These are phyloP conservation scores for Molossus molossus DNA, from an alignment of 2,797 vertebrate genomes.

Conservation along the genomic window DNA sequence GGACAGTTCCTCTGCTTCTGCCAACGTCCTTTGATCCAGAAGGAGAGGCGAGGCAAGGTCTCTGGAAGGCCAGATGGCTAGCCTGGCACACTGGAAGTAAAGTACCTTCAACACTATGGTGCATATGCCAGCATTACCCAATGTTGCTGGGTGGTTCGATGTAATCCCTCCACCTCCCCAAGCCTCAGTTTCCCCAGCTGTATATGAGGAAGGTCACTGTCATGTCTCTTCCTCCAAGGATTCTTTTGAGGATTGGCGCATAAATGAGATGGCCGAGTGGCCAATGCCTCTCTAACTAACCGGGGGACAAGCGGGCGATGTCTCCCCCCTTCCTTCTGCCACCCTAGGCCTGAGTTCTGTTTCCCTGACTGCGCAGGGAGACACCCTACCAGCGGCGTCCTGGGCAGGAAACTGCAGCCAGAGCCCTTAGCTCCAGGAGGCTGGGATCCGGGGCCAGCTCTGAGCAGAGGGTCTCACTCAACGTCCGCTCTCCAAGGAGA, in stretches of 20 bases:
- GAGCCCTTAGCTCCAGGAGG: neutral
- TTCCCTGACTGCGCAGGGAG: neutral
- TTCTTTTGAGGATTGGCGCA: neutral
- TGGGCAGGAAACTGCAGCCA: neutral
- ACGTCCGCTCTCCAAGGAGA: neutral
- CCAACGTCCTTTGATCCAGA: neutral
- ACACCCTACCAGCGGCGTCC: accelerated
- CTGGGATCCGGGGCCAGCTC: neutral
- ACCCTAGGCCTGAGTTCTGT: neutral
- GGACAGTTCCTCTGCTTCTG: neutral
- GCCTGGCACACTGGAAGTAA: neutral
- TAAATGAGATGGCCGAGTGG: accelerated
- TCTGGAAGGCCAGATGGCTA: neutral
- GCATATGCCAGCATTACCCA: neutral
- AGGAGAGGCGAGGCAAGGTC: neutral
- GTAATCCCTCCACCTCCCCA: neutral
- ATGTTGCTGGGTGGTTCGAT: accelerated
- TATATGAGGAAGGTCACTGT: neutral
- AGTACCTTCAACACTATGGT: neutral
- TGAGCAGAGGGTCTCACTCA: neutral
- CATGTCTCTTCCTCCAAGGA: neutral
- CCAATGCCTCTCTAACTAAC: neutral
- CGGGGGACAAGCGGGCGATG: accelerated
- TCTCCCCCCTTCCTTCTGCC: neutral
- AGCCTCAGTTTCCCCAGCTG: neutral